Base-by-base conservation (phyloP, 1,140 invertebrate species). In the Leptinotarsa undecemlineata region DNA sequence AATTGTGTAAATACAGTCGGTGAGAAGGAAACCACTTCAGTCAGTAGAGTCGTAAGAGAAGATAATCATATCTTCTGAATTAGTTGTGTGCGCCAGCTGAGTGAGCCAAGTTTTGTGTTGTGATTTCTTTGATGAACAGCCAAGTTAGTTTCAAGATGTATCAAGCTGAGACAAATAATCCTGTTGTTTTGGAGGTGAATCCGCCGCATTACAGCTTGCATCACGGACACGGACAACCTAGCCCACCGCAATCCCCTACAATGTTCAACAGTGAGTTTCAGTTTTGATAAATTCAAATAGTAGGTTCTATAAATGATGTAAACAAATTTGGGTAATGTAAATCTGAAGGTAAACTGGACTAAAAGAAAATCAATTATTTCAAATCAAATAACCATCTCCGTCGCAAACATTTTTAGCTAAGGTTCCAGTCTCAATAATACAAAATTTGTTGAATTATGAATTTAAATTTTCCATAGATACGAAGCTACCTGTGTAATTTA, bases 231-330 rank as follows among this genome's bases (percentile, higher is more conserved):
- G 73, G 71, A 11, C 78, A 78, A 26, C 75, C 77, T 4, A 84
- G 80, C 77, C 84, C 84, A 20, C 81, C 83, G 6, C 79, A 83
- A 70, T 84, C 83, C 11, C 83, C 83, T 5, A 82, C 80, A 11
- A 15, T 17, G 13, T 57, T 57, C 51, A 57, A 57, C 4, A 19
- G 51, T 57, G 51, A 57, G 15, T 57, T 57, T 42, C 8, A 11
- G 33, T 42, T 42, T 42, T 42, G 33, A 42, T 42, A 42, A 42
- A 42, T 42, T 42, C 33, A 42, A 3, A 42, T 42, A 8, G 3
- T 11, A 42, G n/a, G n/a, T n/a, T n/a, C 33, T 42, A 11, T 42
- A 11, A 33, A 33, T 42, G 8, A 42, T 11, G 33, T 42, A 3
- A 42, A 11, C 8, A 11, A 42, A 11, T 42, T 33, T 42, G 33